A percentile compares a stretch with the other conserved stretches of the same genome.
These are phyloP conservation scores for Mugil cephalus DNA, from an alignment of 2,113 vertebrate species.

Conservation along the genomic window DNA sequence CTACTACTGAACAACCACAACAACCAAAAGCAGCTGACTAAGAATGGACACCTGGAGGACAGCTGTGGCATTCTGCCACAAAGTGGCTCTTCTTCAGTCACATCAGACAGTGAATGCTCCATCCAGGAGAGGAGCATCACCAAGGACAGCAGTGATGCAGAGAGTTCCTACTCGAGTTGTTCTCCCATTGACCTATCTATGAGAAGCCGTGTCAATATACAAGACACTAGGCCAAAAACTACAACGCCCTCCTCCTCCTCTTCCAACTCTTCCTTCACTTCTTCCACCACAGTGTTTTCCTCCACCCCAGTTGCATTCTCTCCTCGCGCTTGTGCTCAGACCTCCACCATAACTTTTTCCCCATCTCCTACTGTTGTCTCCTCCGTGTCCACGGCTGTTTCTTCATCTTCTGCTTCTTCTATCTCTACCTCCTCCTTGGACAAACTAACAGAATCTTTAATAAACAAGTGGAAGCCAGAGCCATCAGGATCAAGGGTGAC, in stretches of 20 bases:
- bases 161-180: slow-evolving; percentile 95
- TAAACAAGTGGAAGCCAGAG: slow-evolving; percentile 96
- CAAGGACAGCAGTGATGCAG: slow-evolving; percentile 96
- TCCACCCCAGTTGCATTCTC: slow-evolving; percentile 68
- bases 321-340: slow-evolving; percentile 74
- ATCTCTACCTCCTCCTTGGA: slow-evolving; percentile 88
- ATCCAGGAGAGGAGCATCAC: slow-evolving; percentile 92
- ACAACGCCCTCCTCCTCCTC: slow-evolving; percentile 47
- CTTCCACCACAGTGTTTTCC: slow-evolving; percentile 52
- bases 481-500: slow-evolving; percentile 81
- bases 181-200: slow-evolving; percentile 97
- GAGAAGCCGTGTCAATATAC: slow-evolving; percentile 85
- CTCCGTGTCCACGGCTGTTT: slow-evolving; percentile 53
- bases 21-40: slow-evolving; percentile 87
- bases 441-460: slow-evolving; percentile 93
- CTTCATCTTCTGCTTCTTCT: slow-evolving; percentile 73
- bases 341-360: slow-evolving; percentile 59
- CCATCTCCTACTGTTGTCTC: slow-evolving; percentile 76
- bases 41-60: slow-evolving; percentile 87
- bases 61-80: slow-evolving; percentile 83
- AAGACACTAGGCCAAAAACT: slow-evolving; percentile 73
- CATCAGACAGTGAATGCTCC: slow-evolving; percentile 93
- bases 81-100: slow-evolving; percentile 89
- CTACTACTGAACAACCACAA: slow-evolving; percentile 97
- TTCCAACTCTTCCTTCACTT: slow-evolving; percentile 76